Evolutionary conservation across 1,140 invertebrate genomes (phyloP).

Genomic region (Latrodectus geometricus): DNA sequence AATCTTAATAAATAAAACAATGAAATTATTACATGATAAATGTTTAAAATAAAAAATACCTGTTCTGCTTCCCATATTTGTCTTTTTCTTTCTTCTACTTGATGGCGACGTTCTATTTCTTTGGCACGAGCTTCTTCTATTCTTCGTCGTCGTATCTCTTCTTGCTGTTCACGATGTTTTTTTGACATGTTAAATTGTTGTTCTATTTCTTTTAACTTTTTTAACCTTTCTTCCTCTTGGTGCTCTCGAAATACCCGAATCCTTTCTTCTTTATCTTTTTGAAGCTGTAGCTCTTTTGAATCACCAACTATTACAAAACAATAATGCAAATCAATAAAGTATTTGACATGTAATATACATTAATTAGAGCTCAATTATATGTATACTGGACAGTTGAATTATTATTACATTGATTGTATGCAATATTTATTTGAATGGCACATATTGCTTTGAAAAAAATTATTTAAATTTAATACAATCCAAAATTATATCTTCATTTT

Average conservation of each 20-base stretch:
- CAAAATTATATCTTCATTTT: too few relatives aligned
- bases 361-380: too few relatives aligned
- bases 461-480: too few relatives aligned
- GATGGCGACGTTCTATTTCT: constrained; percentile 80
- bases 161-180: constrained; percentile 86
- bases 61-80: constrained; percentile 86
- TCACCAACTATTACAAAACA: too few relatives aligned
- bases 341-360: too few relatives aligned
- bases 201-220: constrained; percentile 86
- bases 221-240: constrained; percentile 86
- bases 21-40: too few relatives aligned
- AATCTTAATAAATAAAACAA: too few relatives aligned
- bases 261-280: constrained; percentile 70
- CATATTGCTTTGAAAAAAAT: too few relatives aligned
- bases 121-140: constrained; percentile 83
- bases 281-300: not conserved
- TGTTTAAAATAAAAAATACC: constrained; percentile 30
- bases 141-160: constrained; percentile 82
- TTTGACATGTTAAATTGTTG: constrained; percentile 86
- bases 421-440: too few relatives aligned
- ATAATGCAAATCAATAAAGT: too few relatives aligned
- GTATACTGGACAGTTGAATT: too few relatives aligned
- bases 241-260: constrained; percentile 75
- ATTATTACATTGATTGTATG: too few relatives aligned
- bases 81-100: constrained; percentile 88